Conservation (phyloP, 2,888 invertebrate genomes). For the Drosophila subsilvestris region DNA sequence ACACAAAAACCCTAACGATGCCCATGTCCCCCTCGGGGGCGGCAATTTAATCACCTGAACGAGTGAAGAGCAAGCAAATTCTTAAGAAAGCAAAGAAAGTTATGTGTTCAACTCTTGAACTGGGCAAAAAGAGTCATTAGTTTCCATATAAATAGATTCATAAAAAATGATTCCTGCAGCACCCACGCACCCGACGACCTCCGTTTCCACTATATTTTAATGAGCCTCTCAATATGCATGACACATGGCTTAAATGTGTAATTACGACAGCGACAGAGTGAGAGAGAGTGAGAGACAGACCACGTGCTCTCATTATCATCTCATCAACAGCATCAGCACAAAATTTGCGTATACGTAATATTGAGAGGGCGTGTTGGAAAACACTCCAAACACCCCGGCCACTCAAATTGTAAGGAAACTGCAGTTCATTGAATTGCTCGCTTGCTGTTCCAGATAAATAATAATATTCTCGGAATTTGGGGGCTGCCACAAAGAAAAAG, state of each 20-base stretch:
- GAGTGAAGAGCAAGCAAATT: slow-evolving; percentile 14
- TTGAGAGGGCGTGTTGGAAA: not conserved
- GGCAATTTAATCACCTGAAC: slow-evolving; percentile 70
- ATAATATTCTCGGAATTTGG: slow-evolving; percentile 30
- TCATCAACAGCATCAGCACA: slow-evolving; percentile 31
- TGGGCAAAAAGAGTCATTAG: slow-evolving; percentile 34
- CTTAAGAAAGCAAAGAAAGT: slow-evolving; percentile 22
- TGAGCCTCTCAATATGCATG: slow-evolving; percentile 78
- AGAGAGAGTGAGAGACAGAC: slow-evolving; percentile 12
- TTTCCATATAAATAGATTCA: slow-evolving; percentile 36
- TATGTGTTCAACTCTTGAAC: slow-evolving; percentile 22
- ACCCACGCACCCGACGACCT: not conserved
- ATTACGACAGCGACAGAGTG: slow-evolving; percentile 51
- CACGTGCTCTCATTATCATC: slow-evolving; percentile 57
- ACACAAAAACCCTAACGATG: slow-evolving; percentile 29
- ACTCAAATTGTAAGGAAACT: slow-evolving; percentile 18
- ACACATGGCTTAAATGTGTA: slow-evolving; percentile 75
- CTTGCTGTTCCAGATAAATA: slow-evolving; percentile 33
- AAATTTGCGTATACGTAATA: slow-evolving; percentile 48
- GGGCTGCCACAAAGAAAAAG: not conserved
- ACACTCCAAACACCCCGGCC: not conserved
- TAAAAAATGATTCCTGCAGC: slow-evolving; percentile 4
- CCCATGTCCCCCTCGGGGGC: slow-evolving; percentile 35
- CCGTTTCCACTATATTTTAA: slow-evolving; percentile 57
- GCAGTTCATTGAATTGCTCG: not conserved